Evolutionary conservation across 2,797 vertebrate species (phyloP).

Genomic region (Danio aesculapii): DNA sequence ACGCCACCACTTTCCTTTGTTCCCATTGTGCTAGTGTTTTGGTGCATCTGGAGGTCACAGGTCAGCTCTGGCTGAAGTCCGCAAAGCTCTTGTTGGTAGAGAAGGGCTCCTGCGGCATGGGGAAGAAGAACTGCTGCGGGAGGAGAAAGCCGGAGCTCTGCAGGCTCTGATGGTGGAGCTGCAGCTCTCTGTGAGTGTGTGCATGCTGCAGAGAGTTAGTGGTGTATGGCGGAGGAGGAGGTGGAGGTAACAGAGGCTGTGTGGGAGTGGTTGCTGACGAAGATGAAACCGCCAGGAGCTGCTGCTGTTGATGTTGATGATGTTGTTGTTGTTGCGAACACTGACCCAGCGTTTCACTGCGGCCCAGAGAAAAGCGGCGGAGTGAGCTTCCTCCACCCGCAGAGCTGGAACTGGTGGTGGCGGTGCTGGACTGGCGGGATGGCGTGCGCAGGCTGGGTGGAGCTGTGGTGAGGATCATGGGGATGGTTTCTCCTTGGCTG

Average conservation of each 20-base stretch:
- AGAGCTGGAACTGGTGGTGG: conserved; percentile 93
- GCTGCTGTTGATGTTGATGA: conserved; percentile 30
- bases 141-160: conserved; percentile 83
- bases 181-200: conserved; percentile 62
- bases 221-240: conserved; percentile 78
- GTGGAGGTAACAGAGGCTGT: conserved; percentile 77
- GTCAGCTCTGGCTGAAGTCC: conserved; percentile 91
- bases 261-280: conserved; percentile 80
- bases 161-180: conserved; percentile 67
- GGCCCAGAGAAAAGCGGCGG: conserved; percentile 87
- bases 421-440: conserved; percentile 93
- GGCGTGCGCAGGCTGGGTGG: conserved; percentile 86
- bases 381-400: conserved; percentile 86
- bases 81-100: conserved; percentile 85
- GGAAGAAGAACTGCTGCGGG: conserved; percentile 92
- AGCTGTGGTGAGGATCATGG: conserved; percentile 92
- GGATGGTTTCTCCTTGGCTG: conserved; percentile 95
- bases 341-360: conserved; percentile 71
- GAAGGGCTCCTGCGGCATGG: conserved; percentile 87
- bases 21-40: too few relatives aligned
- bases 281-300: conserved; percentile 78
- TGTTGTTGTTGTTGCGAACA: conserved; percentile 47
- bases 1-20: too few relatives aligned
- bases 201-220: conserved; percentile 73
- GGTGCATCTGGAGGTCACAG: conserved; percentile 32